phyloP scores from a whole-genome alignment of 2,888 invertebrate genomes.

The Nezara viridula region DNA sequence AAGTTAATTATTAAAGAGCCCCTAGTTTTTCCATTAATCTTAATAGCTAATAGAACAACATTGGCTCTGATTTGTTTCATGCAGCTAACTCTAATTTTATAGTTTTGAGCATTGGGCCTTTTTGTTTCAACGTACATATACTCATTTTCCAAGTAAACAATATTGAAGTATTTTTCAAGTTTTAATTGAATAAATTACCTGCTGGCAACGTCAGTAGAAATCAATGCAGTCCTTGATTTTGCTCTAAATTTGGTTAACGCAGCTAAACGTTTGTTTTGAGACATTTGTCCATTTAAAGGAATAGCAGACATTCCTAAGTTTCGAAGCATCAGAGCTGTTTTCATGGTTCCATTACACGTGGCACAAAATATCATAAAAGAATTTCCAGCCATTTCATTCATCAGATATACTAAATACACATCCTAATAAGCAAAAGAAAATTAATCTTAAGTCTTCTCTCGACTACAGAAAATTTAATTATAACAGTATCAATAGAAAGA shows the following conservation, averaged over 20 bases:
- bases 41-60: too few species aligned
- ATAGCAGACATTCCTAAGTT: constrained; percentile 94
- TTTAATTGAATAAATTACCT: constrained; percentile 73
- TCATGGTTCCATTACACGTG: constrained; percentile 93
- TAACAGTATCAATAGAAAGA: too few species aligned
- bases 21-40: too few species aligned
- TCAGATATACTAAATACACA: constrained; percentile 93
- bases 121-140: too few species aligned
- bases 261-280: constrained; percentile 95
- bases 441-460: not conserved
- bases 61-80: too few species aligned
- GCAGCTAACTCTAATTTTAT: too few species aligned
- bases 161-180: not conserved
- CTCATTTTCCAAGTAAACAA: too few species aligned
- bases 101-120: too few species aligned
- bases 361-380: constrained; percentile 97
- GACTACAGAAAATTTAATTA: not conserved
- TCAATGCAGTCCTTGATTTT: constrained; percentile 92
- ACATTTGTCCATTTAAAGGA: constrained; percentile 99
- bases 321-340: constrained; percentile 89
- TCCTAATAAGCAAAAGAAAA: constrained; percentile 75
- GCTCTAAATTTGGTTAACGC: constrained; percentile 97
- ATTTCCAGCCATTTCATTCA: constrained; percentile 95
- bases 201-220: constrained; percentile 99
- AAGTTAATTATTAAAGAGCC: too few species aligned